These are phyloP conservation scores for Dicentrarchus labrax DNA, from an alignment of 2,113 vertebrate genomes.

Conservation along the genomic window DNA sequence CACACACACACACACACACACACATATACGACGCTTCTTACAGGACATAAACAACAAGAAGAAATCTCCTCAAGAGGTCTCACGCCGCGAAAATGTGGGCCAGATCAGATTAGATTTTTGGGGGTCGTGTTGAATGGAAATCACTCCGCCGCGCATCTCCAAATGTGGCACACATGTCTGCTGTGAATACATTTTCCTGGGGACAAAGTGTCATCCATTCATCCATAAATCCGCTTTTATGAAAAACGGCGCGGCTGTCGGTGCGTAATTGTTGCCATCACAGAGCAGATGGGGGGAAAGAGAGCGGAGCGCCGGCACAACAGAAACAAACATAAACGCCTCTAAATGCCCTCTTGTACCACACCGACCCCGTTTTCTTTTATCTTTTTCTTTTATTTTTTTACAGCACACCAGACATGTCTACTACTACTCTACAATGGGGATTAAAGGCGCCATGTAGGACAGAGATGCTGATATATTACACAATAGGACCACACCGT, in stretches of 20 bases:
- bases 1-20: neutral
- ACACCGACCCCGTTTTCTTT: neutral
- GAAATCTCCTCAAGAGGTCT: slow-evolving; percentile 34
- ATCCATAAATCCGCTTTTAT: slow-evolving; percentile 15
- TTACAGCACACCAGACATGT: neutral
- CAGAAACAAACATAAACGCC: slow-evolving; percentile 14
- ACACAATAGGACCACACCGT: slow-evolving; percentile 43
- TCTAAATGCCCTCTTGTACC: neutral
- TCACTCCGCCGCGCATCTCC: slow-evolving; percentile 53
- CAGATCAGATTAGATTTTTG: slow-evolving; percentile 40
- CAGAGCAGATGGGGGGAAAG: neutral
- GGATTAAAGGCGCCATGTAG: slow-evolving; percentile 49
- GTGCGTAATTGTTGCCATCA: slow-evolving; percentile 22
- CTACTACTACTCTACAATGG: neutral
- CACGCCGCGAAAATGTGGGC: slow-evolving; percentile 23
- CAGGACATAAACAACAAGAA: slow-evolving; percentile 18
- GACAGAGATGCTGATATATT: slow-evolving; percentile 37
- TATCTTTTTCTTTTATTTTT: neutral
- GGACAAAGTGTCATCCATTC: slow-evolving; percentile 8
- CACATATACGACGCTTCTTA: neutral
- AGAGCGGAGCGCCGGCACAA: neutral
- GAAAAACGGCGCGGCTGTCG: neutral
- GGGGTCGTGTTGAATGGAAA: slow-evolving; percentile 23
- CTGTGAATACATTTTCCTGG: neutral
- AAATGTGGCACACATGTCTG: slow-evolving; percentile 43